Conservation (phyloP, 2,888 invertebrate species). For the Muscina levida region DNA sequence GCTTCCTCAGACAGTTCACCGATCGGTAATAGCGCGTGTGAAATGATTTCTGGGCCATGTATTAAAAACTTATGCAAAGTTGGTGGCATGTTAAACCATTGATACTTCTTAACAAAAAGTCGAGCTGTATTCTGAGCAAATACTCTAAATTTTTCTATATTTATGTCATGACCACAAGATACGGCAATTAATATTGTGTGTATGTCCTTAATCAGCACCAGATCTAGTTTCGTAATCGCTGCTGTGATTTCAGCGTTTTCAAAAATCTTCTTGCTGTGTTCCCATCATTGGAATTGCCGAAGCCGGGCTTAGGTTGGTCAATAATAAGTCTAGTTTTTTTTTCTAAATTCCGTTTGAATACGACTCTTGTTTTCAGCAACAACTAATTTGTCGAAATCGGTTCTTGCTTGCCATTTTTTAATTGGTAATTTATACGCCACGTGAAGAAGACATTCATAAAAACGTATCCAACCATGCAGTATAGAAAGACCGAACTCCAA, state of each 20-base stretch:
- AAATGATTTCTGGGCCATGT: too few species aligned
- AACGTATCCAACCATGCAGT: slow-evolving; percentile 17
- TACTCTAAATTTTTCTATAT: slow-evolving; percentile 25
- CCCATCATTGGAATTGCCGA: too few species aligned
- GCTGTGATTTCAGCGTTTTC: too few species aligned
- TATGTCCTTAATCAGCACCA: background rate
- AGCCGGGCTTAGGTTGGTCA: background rate
- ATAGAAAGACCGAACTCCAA: slow-evolving; percentile 21
- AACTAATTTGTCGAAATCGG: slow-evolving; percentile 25
- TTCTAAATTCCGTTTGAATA: slow-evolving; percentile 11
- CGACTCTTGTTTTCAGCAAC: slow-evolving; percentile 18
- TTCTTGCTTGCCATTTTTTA: slow-evolving; percentile 5
- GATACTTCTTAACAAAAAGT: too few species aligned
- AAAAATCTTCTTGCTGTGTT: too few species aligned
- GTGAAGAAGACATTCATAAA: background rate
- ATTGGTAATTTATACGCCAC: background rate
- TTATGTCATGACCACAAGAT: slow-evolving; percentile 28
- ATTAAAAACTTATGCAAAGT: too few species aligned
- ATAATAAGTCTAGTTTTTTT: slow-evolving; percentile 22
- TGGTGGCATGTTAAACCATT: too few species aligned
- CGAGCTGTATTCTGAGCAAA: background rate
- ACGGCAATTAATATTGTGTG: background rate
- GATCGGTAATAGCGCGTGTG: too few species aligned
- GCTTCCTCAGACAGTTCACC: too few species aligned
- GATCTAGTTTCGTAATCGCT: too few species aligned